These are phyloP conservation scores for Eledone cirrhosa DNA, from an alignment of 2,888 invertebrate genomes.

Conservation along the genomic window DNA sequence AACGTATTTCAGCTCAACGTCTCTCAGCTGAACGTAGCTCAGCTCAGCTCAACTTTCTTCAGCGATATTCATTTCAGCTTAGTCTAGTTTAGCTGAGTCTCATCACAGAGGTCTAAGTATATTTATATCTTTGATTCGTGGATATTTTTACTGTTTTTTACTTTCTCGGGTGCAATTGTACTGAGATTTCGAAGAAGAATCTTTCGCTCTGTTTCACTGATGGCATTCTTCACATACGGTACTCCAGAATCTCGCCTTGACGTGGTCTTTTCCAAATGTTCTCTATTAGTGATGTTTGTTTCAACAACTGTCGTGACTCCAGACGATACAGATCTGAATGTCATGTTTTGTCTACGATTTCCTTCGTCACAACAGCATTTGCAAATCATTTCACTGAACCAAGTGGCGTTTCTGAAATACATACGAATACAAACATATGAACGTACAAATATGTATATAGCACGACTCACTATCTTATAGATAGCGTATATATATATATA, in stretches of 20 bases:
- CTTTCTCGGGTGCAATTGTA: not conserved
- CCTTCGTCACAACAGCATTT: not conserved
- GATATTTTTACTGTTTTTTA: not conserved
- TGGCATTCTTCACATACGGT: constrained; percentile 4
- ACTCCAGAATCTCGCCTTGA: not conserved
- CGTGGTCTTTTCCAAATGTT: not conserved
- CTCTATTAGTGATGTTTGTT: not conserved
- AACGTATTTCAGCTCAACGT: no score
- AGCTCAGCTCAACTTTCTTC: not conserved
- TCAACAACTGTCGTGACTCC: not conserved
- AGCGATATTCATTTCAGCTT: not conserved
- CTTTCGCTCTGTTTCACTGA: constrained; percentile 20
- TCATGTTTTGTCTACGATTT: not conserved
- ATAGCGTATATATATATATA: not conserved
- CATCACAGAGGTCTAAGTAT: not conserved
- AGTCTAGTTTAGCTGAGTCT: no score
- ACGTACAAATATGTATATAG: not conserved
- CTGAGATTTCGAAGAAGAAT: constrained; percentile 12
- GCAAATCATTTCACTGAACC: no score
- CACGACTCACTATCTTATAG: no score
- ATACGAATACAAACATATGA: not conserved
- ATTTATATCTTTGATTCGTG: not conserved
- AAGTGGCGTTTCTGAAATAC: no score
- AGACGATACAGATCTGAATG: not conserved
- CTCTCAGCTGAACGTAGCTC: no score